Conservation (phyloP, 2,888 invertebrate genomes). For the Drosophila imparisetae region DNA sequence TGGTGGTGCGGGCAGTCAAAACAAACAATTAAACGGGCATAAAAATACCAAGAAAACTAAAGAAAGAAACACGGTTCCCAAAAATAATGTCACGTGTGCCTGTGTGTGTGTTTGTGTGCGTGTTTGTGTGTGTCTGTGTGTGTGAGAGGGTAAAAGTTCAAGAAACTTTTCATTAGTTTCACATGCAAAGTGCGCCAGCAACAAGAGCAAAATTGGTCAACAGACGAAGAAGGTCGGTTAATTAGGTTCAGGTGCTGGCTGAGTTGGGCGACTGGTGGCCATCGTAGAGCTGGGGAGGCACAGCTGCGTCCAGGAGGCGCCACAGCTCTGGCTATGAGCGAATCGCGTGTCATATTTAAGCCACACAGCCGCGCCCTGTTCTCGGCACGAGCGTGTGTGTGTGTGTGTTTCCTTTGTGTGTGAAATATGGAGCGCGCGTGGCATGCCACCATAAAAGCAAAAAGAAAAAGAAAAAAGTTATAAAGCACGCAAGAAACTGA, state of each 20-base stretch:
- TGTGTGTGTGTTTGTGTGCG: neutral
- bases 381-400: slow-evolving; percentile 2
- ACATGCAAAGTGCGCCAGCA: slow-evolving; percentile 51
- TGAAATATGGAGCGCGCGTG: slow-evolving; percentile 72
- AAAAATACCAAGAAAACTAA: slow-evolving; percentile 48
- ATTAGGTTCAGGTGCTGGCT: slow-evolving; percentile 30
- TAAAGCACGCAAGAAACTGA: slow-evolving; percentile 25
- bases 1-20: slow-evolving; percentile 46
- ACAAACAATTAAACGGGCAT: slow-evolving; percentile 58
- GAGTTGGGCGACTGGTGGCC: neutral
- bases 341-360: slow-evolving; percentile 62
- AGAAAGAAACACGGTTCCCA: slow-evolving; percentile 10
- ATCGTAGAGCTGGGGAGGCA: neutral
- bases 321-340: slow-evolving; percentile 50
- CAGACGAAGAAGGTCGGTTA: slow-evolving; percentile 28
- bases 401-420: slow-evolving; percentile 31
- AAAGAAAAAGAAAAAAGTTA: slow-evolving; percentile 1
- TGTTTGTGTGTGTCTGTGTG: slow-evolving; percentile 4
- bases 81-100: slow-evolving; percentile 46
- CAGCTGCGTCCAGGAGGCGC: slow-evolving; percentile 46
- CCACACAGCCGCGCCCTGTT: slow-evolving; percentile 58
- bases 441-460: slow-evolving; percentile 45
- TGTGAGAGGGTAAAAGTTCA: slow-evolving; percentile 46
- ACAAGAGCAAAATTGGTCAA: slow-evolving; percentile 1
- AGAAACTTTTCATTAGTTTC: slow-evolving; percentile 56